Conservation (phyloP, 2,888 invertebrate genomes). For the Tubiluchus corallicola region DNA sequence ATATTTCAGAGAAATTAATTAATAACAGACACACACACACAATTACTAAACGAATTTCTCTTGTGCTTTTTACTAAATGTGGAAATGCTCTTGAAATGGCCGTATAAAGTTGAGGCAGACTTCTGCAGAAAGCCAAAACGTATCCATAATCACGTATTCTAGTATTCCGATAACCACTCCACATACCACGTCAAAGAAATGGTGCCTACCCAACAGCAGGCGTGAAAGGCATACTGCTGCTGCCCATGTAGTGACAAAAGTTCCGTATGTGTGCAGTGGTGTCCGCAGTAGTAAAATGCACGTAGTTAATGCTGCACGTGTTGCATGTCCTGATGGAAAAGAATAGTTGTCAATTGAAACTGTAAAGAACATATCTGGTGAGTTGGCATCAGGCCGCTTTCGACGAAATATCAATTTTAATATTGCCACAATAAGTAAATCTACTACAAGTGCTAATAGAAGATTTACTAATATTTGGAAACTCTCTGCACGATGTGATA, state of each 20-base stretch:
- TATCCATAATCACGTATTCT: no score
- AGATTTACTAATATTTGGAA: slow-evolving; percentile 70
- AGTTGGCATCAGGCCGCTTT: slow-evolving; percentile 45
- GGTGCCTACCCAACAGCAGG: slow-evolving; percentile 63
- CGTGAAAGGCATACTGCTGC: slow-evolving; percentile 53
- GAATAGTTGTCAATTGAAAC: slow-evolving; percentile 70
- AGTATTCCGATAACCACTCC: slow-evolving; percentile 61
- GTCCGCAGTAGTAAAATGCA: slow-evolving; percentile 40
- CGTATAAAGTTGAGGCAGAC: no score
- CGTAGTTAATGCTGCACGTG: slow-evolving; percentile 54
- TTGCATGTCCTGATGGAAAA: slow-evolving; percentile 88
- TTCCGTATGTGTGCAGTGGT: no score
- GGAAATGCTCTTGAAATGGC: no score
- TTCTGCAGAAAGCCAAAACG: no score
- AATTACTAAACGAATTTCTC: no score
- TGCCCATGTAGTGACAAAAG: slow-evolving; percentile 53
- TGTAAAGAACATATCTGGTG: slow-evolving; percentile 43
- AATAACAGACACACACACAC: no score
- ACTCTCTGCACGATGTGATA: slow-evolving; percentile 44
- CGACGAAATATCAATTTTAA: slow-evolving; percentile 58
- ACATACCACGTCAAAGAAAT: slow-evolving; percentile 58
- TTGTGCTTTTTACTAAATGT: no score
- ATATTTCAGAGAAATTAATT: no score
- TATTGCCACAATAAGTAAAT: slow-evolving; percentile 53
- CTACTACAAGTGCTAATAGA: slow-evolving; percentile 54